Evolutionary conservation across 2,888 invertebrate species (phyloP).

Genomic region (Xanthostigma xanthostigma): DNA sequence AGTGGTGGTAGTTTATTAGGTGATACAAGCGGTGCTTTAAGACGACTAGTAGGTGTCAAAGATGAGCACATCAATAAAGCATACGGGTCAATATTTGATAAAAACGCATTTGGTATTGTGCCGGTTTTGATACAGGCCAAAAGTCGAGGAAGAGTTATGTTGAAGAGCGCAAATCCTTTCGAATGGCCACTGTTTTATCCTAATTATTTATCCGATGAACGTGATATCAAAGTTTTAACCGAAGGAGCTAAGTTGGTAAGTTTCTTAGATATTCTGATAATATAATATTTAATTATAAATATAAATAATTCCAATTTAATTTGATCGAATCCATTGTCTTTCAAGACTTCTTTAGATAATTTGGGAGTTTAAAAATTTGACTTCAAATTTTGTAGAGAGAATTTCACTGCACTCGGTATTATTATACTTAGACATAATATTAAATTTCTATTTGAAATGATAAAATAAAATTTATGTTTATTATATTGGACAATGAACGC

Average conservation of each 20-base stretch:
- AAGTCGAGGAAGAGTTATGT: constrained; percentile 53
- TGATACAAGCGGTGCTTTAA: constrained; percentile 50
- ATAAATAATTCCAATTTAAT: too few relatives aligned
- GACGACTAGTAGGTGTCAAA: constrained; percentile 47
- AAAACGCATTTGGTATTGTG: constrained; percentile 51
- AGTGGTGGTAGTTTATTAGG: constrained; percentile 63
- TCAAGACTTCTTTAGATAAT: too few relatives aligned
- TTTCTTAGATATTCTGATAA: neutral
- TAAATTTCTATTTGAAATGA: too few relatives aligned
- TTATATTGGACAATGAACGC: too few relatives aligned
- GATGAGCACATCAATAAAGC: constrained; percentile 41
- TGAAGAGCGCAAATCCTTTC: constrained; percentile 56
- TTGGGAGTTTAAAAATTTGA: too few relatives aligned
- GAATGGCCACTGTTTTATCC: constrained; percentile 65
- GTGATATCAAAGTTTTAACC: constrained; percentile 57
- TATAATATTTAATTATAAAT: too few relatives aligned
- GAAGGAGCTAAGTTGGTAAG: constrained; percentile 59
- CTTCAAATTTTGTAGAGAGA: too few relatives aligned
- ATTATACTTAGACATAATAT: too few relatives aligned
- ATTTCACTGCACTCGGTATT: too few relatives aligned
- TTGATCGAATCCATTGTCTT: too few relatives aligned
- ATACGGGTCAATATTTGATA: constrained; percentile 33
- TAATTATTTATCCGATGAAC: constrained; percentile 61
- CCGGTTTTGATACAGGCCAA: constrained; percentile 60
- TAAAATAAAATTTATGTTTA: too few relatives aligned